phyloP scores from a whole-genome alignment of 2,113 vertebrate genomes.

The Arenaria interpres region DNA sequence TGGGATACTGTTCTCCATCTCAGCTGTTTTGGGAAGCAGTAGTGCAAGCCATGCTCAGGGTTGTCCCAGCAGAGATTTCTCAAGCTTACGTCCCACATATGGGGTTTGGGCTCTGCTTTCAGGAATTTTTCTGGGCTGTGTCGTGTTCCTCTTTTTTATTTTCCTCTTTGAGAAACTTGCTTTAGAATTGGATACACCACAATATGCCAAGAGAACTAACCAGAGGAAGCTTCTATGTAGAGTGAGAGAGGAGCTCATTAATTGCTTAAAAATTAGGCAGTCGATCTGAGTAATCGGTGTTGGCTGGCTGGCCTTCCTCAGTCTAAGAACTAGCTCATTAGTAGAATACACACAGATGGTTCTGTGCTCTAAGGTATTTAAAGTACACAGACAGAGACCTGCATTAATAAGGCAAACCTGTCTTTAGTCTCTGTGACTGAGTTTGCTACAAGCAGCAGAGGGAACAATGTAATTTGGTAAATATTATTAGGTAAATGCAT shows the following conservation, averaged over 20 bases:
- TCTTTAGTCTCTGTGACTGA: conserved; percentile 6
- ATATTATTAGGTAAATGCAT: conserved; percentile 54
- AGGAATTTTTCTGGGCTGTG: background rate
- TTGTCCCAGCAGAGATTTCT: background rate
- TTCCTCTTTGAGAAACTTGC: conserved; percentile 2
- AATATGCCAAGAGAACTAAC: conserved; percentile 48
- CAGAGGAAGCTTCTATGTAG: conserved; percentile 47
- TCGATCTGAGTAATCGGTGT: conserved; percentile 70
- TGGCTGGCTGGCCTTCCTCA: conserved; percentile 67
- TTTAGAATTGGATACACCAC: background rate
- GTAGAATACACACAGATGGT: conserved; percentile 75
- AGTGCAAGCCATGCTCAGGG: background rate
- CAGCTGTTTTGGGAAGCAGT: background rate
- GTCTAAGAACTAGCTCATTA: conserved; percentile 70
- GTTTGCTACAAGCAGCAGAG: conserved; percentile 31
- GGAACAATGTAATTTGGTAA: conserved; percentile 45
- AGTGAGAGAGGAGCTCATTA: conserved; percentile 60
- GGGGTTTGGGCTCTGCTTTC: background rate
- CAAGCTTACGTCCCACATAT: rapidly evolving
- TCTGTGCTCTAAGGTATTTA: conserved; percentile 67
- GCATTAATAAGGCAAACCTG: conserved; percentile 63
- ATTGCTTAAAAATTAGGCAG: conserved; percentile 72
- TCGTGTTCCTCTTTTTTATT: background rate
- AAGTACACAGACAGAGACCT: conserved; percentile 61
- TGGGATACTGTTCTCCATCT: background rate